Evolutionary conservation across 2,113 vertebrate genomes (phyloP).

Genomic region (Engraulis encrasicolus): DNA sequence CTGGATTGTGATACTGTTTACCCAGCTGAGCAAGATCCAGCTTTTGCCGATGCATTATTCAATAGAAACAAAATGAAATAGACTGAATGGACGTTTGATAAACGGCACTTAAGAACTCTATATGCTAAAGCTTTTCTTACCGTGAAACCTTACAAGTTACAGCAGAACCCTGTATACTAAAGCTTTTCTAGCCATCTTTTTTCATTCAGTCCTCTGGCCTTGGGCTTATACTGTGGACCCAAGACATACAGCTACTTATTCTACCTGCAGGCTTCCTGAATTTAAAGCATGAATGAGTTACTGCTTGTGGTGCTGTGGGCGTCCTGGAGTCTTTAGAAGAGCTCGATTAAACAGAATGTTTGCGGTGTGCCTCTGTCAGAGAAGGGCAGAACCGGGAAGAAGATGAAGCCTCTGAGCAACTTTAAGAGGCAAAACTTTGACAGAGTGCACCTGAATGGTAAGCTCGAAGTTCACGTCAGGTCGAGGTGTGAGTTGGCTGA

Average conservation of each 20-base stretch:
- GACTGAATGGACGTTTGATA: background rate
- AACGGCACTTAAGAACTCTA: background rate
- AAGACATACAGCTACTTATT: background rate
- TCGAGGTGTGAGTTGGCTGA: too few species aligned
- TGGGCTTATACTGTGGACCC: background rate
- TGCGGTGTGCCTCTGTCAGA: too few species aligned
- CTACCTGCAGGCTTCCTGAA: background rate
- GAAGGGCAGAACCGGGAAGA: too few species aligned
- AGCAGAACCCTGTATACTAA: too few species aligned
- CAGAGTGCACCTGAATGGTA: too few species aligned
- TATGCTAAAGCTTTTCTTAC: background rate
- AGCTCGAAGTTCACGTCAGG: too few species aligned
- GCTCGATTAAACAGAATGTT: background rate
- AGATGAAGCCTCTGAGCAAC: too few species aligned
- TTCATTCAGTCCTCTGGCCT: background rate
- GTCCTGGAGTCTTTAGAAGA: background rate
- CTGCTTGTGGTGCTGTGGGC: background rate
- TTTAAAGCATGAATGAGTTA: conserved; percentile 1
- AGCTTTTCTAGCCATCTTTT: background rate
- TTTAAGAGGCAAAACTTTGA: too few species aligned
- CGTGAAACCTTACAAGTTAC: too few species aligned
- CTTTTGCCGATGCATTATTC: background rate
- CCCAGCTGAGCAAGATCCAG: background rate
- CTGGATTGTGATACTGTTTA: background rate
- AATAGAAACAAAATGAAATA: too few species aligned